These are phyloP conservation scores for Siniperca knerii DNA, from an alignment of 2,113 vertebrate species.

Conservation along the genomic window DNA sequence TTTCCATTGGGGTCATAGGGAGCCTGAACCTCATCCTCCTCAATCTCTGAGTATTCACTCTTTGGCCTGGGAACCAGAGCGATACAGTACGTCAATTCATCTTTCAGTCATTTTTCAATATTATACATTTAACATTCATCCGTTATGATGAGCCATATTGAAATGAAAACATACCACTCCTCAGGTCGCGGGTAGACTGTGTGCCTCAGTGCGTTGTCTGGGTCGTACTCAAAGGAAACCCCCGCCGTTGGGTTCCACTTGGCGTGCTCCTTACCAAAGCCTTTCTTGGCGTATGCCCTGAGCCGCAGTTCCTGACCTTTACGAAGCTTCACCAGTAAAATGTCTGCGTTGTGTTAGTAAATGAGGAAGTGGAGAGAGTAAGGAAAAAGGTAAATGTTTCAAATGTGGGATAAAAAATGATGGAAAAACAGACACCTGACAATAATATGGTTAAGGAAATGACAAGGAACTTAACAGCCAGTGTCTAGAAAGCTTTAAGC, in stretches of 20 bases:
- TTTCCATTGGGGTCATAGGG: constrained; percentile 96
- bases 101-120: accelerated
- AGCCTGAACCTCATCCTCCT: constrained; percentile 95
- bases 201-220: constrained; percentile 95
- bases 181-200: constrained; percentile 96
- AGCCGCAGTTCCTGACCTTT: constrained; percentile 97
- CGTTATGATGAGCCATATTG: background rate
- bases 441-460: background rate
- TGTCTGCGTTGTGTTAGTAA: constrained; percentile 83
- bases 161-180: constrained; percentile 87
- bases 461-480: background rate
- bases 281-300: constrained; percentile 96
- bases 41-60: constrained; percentile 98
- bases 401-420: background rate
- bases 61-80: constrained; percentile 88
- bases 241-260: constrained; percentile 99
- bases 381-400: background rate
- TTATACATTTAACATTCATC: background rate
- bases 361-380: accelerated
- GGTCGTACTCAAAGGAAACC: constrained; percentile 97
- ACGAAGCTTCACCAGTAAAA: constrained; percentile 95
- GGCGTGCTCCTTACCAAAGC: constrained; percentile 97
- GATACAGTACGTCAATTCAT: background rate
- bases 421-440: background rate
- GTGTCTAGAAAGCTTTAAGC: background rate